A percentile compares a stretch with the other conserved stretches of the same genome.
Evolutionary conservation across 2,113 vertebrate species (phyloP).

Genomic region (Epinephelus lanceolatus): DNA sequence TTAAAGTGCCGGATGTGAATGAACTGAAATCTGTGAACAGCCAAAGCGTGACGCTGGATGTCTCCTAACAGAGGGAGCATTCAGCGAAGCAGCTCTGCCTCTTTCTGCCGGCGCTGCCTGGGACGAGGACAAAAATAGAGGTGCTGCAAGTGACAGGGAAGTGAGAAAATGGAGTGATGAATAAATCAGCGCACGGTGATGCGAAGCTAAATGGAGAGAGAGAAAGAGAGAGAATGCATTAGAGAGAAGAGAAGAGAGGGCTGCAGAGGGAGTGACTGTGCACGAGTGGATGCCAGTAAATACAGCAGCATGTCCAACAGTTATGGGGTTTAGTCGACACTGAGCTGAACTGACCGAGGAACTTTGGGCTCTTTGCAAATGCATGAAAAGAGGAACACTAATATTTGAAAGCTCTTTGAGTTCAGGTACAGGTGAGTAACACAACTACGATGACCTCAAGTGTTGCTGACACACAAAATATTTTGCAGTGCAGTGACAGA

Average conservation of each 20-base stretch:
- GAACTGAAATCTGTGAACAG: neutral
- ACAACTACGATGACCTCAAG: too few relatives aligned
- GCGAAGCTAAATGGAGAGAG: constrained; percentile 41
- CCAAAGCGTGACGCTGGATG: neutral
- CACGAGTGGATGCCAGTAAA: constrained; percentile 8
- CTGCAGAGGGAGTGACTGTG: neutral
- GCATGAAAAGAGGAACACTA: neutral
- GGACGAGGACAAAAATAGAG: constrained; percentile 64
- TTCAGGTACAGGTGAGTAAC: neutral
- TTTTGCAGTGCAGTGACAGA: too few relatives aligned
- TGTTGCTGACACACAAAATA: too few relatives aligned
- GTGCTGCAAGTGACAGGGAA: constrained; percentile 46
- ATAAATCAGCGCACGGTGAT: constrained; percentile 63
- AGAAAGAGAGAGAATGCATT: constrained; percentile 15
- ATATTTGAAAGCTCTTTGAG: neutral
- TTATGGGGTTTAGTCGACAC: neutral
- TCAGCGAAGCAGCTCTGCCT: neutral
- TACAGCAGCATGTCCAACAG: neutral
- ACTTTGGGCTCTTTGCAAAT: neutral
- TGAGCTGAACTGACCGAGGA: neutral
- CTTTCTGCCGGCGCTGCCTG: neutral
- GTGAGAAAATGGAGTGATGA: constrained; percentile 66
- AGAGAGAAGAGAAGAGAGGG: constrained; percentile 12
- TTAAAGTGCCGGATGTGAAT: neutral
- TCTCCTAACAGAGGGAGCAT: neutral